Evolutionary conservation across 2,797 vertebrate genomes (phyloP).

Genomic region (Rhinatrema bivittatum): DNA sequence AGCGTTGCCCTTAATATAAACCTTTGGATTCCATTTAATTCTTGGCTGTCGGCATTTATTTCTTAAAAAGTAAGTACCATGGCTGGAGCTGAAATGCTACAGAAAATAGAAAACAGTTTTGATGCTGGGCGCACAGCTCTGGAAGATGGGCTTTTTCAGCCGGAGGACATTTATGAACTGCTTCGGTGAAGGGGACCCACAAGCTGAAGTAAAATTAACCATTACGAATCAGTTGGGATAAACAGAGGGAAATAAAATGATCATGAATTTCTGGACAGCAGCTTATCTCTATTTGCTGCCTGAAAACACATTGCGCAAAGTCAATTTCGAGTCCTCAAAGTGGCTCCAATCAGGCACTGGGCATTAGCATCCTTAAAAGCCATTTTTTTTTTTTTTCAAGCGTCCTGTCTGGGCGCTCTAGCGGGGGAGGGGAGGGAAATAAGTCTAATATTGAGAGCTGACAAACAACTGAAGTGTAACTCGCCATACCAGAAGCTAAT

Average conservation of each 20-base stretch:
- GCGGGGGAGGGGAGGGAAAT: conserved; percentile 15
- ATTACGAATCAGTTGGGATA: conserved; percentile 33
- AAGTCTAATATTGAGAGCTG: conserved; percentile 34
- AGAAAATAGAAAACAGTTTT: conserved; percentile 3
- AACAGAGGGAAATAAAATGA: conserved; percentile 11
- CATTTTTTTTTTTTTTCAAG: conserved; percentile 23
- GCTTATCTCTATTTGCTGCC: conserved; percentile 27
- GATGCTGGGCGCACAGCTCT: background rate
- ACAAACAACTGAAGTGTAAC: conserved; percentile 43
- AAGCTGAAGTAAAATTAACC: conserved; percentile 6
- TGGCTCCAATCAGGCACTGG: conserved; percentile 37
- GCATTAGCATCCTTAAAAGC: conserved; percentile 43
- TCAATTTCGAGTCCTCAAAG: conserved; percentile 34
- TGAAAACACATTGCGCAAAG: conserved; percentile 26
- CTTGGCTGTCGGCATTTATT: too few relatives aligned
- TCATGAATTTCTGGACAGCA: conserved; percentile 14
- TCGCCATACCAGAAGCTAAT: conserved; percentile 43
- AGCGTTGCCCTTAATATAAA: too few relatives aligned
- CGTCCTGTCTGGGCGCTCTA: conserved; percentile 17
- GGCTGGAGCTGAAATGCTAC: conserved; percentile 11
- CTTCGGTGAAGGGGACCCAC: background rate
- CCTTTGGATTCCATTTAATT: too few relatives aligned
- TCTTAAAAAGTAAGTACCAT: too few relatives aligned
- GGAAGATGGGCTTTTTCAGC: conserved; percentile 15
- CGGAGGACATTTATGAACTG: conserved; percentile 5